phyloP scores from a whole-genome alignment of 2,113 vertebrate genomes.

The Steatornis caripensis region DNA sequence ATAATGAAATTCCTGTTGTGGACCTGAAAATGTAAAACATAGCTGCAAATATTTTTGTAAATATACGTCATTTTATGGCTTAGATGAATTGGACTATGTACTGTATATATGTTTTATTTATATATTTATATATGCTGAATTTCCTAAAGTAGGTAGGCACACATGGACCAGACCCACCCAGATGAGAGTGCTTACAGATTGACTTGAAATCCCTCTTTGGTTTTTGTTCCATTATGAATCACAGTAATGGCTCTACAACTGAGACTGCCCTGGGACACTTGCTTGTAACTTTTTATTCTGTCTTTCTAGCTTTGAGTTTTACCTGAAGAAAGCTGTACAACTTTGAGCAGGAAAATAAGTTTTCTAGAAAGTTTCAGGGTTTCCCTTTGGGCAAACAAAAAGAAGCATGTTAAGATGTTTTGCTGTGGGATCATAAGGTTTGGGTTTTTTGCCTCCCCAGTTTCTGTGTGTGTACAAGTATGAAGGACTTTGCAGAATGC shows the following conservation, averaged over 20 bases:
- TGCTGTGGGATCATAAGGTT: background rate
- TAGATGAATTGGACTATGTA: slow-evolving; percentile 53
- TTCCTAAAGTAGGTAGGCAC: slow-evolving; percentile 55
- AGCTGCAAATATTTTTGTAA: slow-evolving; percentile 70
- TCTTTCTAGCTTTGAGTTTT: background rate
- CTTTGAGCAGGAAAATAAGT: background rate
- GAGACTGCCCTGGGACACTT: background rate
- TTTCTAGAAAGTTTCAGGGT: background rate
- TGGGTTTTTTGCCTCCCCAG: background rate
- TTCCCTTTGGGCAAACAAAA: background rate
- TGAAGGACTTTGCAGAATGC: background rate
- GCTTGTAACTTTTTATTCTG: background rate
- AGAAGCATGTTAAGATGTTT: background rate
- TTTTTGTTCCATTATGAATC: background rate
- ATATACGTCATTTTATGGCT: slow-evolving; percentile 36
- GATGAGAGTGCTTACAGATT: background rate
- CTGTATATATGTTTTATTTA: slow-evolving; percentile 74
- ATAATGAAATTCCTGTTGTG: background rate
- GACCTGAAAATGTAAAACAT: background rate
- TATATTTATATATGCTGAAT: slow-evolving; percentile 73
- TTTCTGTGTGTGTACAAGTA: background rate
- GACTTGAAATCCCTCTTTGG: background rate
- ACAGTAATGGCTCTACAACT: background rate
- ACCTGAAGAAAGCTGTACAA: background rate
- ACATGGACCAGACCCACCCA: background rate